Evolutionary conservation across 2,113 vertebrate species (phyloP), one percentile per base, ranked within the genome.

Genomic region (Ctenomys sociabilis): DNA sequence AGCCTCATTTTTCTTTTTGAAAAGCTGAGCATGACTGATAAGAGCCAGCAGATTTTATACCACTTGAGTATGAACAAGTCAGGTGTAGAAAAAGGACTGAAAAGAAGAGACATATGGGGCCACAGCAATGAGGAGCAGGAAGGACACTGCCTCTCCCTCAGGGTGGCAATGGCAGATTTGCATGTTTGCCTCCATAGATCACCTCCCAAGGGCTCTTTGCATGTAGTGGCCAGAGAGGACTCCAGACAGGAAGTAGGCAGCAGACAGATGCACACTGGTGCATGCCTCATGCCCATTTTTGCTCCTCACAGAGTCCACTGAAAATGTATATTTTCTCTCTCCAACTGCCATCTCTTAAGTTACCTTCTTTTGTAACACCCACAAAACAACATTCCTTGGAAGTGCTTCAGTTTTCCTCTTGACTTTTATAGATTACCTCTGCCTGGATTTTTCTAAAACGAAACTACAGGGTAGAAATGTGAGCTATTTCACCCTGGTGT

Each of bases 371-470:
- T 93, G 94, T 89, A 95, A 73, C 68, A 84, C 57, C 52, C 0
- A 0, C 57, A 91, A 97, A 97, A 97, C 87, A 97, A 95, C 81
- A 97, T 94, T 95, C 52, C n/a, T 85, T 9, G 66, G 19, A 82
- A 94, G 57, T 81, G 95, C 43, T 97, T 88, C 88, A 94, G 91
- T 97, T 97, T 96, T 95, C 78, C 97, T 81, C 93, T 95, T 54
- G 61, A 95, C 63, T 88, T 95, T 87, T 96, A 91, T 87, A 72
- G 70, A 83, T 95, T 96, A n/a, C 97, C 75, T 95, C 95, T 97
- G 73, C 54, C 75, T 97, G 95, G 94, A 17, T 96, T 89, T 54
- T 92, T 89, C 94, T 87, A 96, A 94, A 93, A 68, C 85, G 68
- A 91, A 86, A 94, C 63, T 80, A 88, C 95, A 83, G 75, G 37